A percentile compares a stretch with the other conserved stretches of the same genome.
Evolutionary conservation across 1,140 invertebrate genomes (phyloP).

Genomic region (Drosophila punjabiensis): DNA sequence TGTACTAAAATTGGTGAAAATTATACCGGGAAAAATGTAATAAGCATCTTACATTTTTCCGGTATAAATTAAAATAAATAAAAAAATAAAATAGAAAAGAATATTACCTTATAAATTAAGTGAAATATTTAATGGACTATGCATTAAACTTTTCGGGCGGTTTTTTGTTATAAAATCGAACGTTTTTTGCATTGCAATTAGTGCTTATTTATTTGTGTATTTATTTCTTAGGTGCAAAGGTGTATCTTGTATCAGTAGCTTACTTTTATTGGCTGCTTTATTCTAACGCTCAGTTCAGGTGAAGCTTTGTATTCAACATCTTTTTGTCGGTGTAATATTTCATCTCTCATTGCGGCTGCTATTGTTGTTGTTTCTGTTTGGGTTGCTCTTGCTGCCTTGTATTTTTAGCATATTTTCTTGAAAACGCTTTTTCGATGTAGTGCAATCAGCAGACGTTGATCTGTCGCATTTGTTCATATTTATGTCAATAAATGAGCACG

Average conservation of each 20-base stretch:
- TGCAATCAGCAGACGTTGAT: slow-evolving; percentile 74
- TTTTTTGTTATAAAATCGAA: too few species aligned
- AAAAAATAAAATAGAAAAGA: too few species aligned
- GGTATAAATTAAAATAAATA: too few species aligned
- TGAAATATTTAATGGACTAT: too few species aligned
- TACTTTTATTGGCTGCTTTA: neutral
- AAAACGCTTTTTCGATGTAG: slow-evolving; percentile 50
- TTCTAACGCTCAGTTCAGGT: neutral
- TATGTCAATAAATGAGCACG: slow-evolving; percentile 78
- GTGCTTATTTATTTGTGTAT: neutral
- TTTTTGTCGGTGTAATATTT: slow-evolving; percentile 11
- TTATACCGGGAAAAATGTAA: too few species aligned
- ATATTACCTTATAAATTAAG: too few species aligned
- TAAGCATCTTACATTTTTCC: too few species aligned
- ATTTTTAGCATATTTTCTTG: slow-evolving; percentile 54
- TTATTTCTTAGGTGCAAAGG: neutral
- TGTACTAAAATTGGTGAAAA: too few species aligned
- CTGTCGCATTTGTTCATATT: slow-evolving; percentile 76
- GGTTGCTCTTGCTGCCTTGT: slow-evolving; percentile 13
- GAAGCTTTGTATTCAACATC: neutral
- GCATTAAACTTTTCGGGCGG: too few species aligned
- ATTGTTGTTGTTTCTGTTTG: neutral
- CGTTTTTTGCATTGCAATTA: too few species aligned
- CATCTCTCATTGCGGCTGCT: neutral
- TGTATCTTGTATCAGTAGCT: neutral